These are phyloP conservation scores for Platysteira castanea DNA, from an alignment of 2,113 vertebrate genomes.

Conservation along the genomic window DNA sequence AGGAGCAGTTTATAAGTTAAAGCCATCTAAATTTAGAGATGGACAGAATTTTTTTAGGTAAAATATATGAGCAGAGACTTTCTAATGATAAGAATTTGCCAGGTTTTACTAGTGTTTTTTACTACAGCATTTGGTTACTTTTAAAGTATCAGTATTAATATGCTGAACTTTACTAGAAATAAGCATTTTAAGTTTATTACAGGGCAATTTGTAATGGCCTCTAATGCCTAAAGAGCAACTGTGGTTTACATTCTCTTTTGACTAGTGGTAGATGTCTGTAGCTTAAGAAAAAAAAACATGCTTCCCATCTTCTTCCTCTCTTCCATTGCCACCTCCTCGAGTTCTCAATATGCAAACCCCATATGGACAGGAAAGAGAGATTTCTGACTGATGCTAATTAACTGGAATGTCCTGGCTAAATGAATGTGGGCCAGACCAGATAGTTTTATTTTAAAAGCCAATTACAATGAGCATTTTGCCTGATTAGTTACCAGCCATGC, in stretches of 20 bases:
- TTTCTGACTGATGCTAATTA: slow-evolving; percentile 48
- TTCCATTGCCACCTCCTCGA: not conserved
- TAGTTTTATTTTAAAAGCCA: slow-evolving; percentile 8
- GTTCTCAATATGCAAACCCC: slow-evolving; percentile 26
- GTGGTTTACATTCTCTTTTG: not conserved
- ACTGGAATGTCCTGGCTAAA: slow-evolving; percentile 26
- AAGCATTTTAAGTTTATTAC: not conserved
- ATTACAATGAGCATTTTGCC: not conserved
- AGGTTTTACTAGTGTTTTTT: not conserved
- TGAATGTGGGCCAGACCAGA: not conserved
- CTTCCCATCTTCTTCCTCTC: not conserved
- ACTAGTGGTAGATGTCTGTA: not conserved
- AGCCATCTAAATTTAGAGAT: not conserved
- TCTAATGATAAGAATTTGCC: not conserved
- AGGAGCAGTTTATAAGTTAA: not conserved
- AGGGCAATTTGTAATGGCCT: not conserved
- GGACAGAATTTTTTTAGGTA: slow-evolving; percentile 39
- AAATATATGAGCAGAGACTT: not conserved
- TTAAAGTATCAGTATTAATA: not conserved
- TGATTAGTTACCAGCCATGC: not conserved
- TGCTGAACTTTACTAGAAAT: not conserved
- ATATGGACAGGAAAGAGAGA: slow-evolving; percentile 52
- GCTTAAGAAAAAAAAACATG: not conserved
- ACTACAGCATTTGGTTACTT: not conserved
- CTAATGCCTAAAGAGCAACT: not conserved